Evolutionary conservation across 2,113 vertebrate genomes (phyloP), one percentile per base, ranked within the genome.

Genomic region (Neotragus pygmaeus): DNA sequence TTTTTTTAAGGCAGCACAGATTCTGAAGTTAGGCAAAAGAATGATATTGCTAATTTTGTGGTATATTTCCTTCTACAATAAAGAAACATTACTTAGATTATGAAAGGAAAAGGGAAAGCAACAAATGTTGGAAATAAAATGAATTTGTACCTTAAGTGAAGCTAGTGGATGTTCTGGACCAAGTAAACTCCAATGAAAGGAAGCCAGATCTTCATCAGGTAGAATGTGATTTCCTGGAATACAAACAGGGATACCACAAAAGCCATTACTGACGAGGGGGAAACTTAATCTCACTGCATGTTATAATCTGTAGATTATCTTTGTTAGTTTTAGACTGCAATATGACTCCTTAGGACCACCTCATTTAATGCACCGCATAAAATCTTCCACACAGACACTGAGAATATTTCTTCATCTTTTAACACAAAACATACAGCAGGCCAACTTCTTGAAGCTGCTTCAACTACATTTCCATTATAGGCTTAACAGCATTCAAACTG

Each of bases 201-300:
- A 99, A 98, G 99, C 99, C 99, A 99, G 99, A 99, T 99, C 99
- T 99, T 99, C 99, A 99, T 99, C 99, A 98, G 99, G 99, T 99
- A 99, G 99, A 99, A 99, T 99, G 99, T 99, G 99, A 98, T 99
- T 99, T 98, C 99, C 99, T 99, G 97, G 81, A 98, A 99, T 49
- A 98, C n/a, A 98, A 99, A 99, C 12, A 82, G 49, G 25, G 47
- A 98, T 45, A 98, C 94, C 62, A 87, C 93, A 88, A 96, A 96
- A 94, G 81, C 62, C 88, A 94, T 87, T 64, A 89, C 86, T 21
- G 25, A 92, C 83, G 95, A 2, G 3, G 10, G 45, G 45, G 6
- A 47, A 77, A 57, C 39, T 19, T 4, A 25, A 17, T 64, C 57
- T 12, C 55, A 51, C 45, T 36, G 27, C 27, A 77, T 28, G 21